A percentile compares a stretch with the other conserved stretches of the same genome.
phyloP scores from a whole-genome alignment of 2,113 vertebrate genomes.

The Notothenia rossii region DNA sequence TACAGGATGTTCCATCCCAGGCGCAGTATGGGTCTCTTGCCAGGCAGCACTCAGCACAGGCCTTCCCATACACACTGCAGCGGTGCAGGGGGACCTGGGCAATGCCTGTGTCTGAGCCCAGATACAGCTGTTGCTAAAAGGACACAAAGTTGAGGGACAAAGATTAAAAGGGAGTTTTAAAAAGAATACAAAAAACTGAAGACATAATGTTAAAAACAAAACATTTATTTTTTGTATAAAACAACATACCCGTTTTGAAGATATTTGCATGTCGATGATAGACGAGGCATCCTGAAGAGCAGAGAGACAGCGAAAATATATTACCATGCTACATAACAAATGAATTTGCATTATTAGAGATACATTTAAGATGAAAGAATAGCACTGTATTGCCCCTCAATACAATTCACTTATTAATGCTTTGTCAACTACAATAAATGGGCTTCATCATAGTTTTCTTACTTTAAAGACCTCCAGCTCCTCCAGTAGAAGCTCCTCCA shows the following conservation, averaged over 20 bases:
- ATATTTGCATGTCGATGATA: slow-evolving; percentile 94
- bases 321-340: background rate
- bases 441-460: slow-evolving; percentile 38
- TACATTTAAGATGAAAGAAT: background rate
- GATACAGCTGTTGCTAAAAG: slow-evolving; percentile 94
- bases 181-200: background rate
- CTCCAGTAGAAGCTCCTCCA: slow-evolving; percentile 93
- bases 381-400: background rate
- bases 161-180: background rate
- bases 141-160: background rate
- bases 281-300: slow-evolving; percentile 88
- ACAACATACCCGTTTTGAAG: slow-evolving; percentile 92
- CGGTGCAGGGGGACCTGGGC: slow-evolving; percentile 94
- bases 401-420: too few relatives aligned
- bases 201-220: background rate
- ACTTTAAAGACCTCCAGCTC: slow-evolving; percentile 97
- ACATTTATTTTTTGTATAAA: background rate
- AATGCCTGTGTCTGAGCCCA: slow-evolving; percentile 87
- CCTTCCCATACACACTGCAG: slow-evolving; percentile 93
- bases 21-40: slow-evolving; percentile 98
- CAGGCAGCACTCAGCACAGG: slow-evolving; percentile 96
- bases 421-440: background rate
- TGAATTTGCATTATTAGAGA: background rate
- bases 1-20: slow-evolving; percentile 94
- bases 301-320: slow-evolving; percentile 13